A percentile compares a stretch with the other conserved stretches of the same genome.
phyloP scores from a whole-genome alignment of 2,888 invertebrate genomes.

The Ceramica pisi region DNA sequence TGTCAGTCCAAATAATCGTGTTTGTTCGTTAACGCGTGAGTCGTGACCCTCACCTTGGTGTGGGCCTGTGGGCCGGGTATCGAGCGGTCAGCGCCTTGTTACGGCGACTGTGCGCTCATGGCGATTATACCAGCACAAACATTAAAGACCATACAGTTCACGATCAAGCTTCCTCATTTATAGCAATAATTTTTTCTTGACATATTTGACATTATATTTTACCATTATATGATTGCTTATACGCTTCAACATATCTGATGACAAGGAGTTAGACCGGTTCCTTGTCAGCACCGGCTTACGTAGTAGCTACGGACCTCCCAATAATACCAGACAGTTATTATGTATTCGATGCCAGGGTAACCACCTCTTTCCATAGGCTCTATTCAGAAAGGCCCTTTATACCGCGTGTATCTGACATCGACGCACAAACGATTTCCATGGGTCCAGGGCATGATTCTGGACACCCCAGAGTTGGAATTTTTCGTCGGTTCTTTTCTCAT shows the following conservation, averaged over 20 bases:
- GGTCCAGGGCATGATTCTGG: too few relatives aligned
- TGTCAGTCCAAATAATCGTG: constrained; percentile 27
- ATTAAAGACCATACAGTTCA: background rate
- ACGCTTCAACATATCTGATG: too few relatives aligned
- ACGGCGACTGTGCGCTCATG: background rate
- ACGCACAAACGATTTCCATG: too few relatives aligned
- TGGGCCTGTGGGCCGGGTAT: constrained; percentile 39
- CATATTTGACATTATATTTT: too few relatives aligned
- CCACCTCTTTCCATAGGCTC: background rate
- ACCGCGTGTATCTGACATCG: too few relatives aligned
- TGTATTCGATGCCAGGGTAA: background rate
- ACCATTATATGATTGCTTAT: too few relatives aligned
- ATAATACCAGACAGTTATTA: background rate
- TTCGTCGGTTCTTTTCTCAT: too few relatives aligned
- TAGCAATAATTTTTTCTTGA: too few relatives aligned
- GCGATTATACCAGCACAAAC: background rate
- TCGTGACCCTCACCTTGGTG: constrained; percentile 60
- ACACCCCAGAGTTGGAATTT: too few relatives aligned
- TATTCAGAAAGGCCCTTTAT: background rate
- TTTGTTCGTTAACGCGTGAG: constrained; percentile 26
- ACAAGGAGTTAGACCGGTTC: too few relatives aligned
- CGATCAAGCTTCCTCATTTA: background rate
- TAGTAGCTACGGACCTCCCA: too few relatives aligned
- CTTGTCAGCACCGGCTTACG: too few relatives aligned
- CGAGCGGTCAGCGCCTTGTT: constrained; percentile 25